Evolutionary conservation across 2,113 vertebrate species (phyloP).

Genomic region (Sphaerodactylus townsendi): DNA sequence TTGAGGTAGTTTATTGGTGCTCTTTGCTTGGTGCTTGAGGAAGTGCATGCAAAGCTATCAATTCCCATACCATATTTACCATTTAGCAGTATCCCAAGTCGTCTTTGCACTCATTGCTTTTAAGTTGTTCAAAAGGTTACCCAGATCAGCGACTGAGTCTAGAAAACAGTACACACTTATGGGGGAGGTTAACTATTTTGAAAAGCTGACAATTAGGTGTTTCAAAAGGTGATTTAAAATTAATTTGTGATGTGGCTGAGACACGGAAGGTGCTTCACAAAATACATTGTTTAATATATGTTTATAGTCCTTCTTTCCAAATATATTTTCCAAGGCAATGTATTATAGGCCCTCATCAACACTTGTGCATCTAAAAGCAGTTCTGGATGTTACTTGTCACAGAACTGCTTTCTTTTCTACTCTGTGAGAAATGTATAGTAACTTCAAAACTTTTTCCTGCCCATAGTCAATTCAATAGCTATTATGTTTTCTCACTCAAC

Average conservation of each 20-base stretch:
- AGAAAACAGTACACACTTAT: not conserved
- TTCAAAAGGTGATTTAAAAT: not conserved
- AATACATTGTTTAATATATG: not conserved
- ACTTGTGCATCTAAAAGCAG: no score
- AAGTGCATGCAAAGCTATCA: not conserved
- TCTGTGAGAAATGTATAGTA: not conserved
- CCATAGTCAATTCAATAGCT: not conserved
- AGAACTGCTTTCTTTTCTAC: not conserved
- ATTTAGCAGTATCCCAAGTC: not conserved
- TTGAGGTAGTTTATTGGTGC: slow-evolving; percentile 80
- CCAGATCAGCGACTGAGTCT: not conserved
- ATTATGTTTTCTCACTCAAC: not conserved
- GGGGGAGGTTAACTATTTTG: not conserved
- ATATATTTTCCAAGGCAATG: no score
- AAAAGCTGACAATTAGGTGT: not conserved
- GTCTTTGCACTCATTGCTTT: not conserved
- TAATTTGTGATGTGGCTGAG: not conserved
- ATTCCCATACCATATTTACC: not conserved
- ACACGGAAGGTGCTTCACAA: not conserved
- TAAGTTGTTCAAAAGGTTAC: not conserved
- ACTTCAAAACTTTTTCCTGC: not conserved
- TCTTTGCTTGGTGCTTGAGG: not conserved
- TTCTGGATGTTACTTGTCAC: not conserved
- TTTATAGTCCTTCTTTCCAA: no score
- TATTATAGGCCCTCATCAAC: not conserved